These are phyloP conservation scores for Podotricha telesiphe DNA, from an alignment of 2,888 invertebrate species.

Conservation along the genomic window DNA sequence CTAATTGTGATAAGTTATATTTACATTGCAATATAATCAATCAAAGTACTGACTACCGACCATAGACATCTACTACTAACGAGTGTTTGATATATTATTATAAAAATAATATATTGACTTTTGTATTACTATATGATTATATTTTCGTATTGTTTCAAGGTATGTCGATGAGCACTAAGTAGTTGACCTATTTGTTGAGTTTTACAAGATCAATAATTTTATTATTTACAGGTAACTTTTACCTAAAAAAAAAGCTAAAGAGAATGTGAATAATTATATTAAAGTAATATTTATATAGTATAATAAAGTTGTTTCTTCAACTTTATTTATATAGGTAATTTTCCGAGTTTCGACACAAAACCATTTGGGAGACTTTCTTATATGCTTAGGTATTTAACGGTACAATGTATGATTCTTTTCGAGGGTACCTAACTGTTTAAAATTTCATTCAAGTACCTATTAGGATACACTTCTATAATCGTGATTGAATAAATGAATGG, in stretches of 20 bases:
- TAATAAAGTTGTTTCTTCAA: too few relatives aligned
- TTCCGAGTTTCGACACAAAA: not conserved
- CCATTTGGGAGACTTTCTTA: not conserved
- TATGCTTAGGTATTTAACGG: not conserved
- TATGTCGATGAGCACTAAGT: not conserved
- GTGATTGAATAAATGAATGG: constrained; percentile 42
- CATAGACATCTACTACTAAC: not conserved
- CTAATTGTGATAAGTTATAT: not conserved
- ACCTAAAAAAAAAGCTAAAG: too few relatives aligned
- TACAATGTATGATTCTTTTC: not conserved
- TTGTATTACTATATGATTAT: not conserved
- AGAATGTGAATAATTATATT: too few relatives aligned
- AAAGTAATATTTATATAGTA: too few relatives aligned
- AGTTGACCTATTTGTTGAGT: not conserved
- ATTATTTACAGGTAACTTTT: too few relatives aligned
- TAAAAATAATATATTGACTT: constrained; percentile 20
- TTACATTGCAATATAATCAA: constrained; percentile 9
- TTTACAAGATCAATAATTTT: too few relatives aligned
- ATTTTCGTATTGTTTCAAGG: not conserved
- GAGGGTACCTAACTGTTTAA: constrained; percentile 49
- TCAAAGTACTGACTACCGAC: constrained; percentile 5
- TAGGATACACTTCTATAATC: constrained; percentile 51
- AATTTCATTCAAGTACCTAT: constrained; percentile 53
- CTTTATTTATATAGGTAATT: too few relatives aligned
- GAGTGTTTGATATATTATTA: constrained; percentile 1